Percentiles rank a stretch among this genome's conserved stretches.
phyloP scores from a whole-genome alignment of 2,888 invertebrate genomes.

The Pristionchus entomophagus region DNA sequence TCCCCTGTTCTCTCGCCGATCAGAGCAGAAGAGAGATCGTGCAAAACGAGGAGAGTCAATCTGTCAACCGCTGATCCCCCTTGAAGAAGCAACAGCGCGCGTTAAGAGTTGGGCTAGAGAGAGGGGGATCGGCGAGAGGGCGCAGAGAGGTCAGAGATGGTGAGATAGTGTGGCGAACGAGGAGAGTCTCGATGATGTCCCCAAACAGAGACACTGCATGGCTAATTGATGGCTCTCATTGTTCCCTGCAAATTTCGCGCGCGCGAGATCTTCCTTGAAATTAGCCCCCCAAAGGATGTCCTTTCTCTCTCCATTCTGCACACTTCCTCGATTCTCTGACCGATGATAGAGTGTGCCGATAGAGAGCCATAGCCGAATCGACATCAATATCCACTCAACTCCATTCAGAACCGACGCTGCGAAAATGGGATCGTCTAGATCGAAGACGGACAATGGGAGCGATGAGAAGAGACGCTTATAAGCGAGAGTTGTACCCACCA shows the following conservation, averaged over 20 bases:
- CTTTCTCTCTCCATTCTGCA: neutral
- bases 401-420: too few species aligned
- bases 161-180: neutral
- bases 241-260: constrained; percentile 2
- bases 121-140: neutral
- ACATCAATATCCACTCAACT: too few species aligned
- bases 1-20: too few species aligned
- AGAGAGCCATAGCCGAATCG: too few species aligned
- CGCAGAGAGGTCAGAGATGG: neutral
- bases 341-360: too few species aligned
- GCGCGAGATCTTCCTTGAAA: neutral
- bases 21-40: too few species aligned
- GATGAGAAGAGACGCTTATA: neutral
- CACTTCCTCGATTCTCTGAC: neutral
- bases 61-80: too few species aligned
- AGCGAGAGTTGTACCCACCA: neutral
- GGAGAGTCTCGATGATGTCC: neutral
- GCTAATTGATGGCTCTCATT: neutral
- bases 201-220: neutral
- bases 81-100: neutral
- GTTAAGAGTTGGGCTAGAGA: neutral
- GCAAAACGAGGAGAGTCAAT: too few species aligned
- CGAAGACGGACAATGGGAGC: too few species aligned
- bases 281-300: neutral
- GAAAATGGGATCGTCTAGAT: too few species aligned